Conservation (phyloP, 2,797 vertebrate genomes). For the Spheniscus humboldti region DNA sequence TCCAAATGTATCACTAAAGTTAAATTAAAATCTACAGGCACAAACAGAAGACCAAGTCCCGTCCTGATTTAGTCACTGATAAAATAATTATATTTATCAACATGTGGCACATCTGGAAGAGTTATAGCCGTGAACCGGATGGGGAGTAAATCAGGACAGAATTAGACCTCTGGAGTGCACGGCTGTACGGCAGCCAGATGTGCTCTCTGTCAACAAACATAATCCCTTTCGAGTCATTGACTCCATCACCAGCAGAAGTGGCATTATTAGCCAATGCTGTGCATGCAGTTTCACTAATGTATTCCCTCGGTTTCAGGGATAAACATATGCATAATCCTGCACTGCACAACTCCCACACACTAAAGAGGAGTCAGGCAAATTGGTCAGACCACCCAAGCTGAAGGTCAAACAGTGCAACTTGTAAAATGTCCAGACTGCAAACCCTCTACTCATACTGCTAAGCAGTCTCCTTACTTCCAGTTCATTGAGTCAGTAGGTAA, state of each 20-base stretch:
- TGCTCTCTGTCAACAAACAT: constrained; percentile 28
- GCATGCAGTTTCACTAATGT: background rate
- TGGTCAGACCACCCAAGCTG: constrained; percentile 14
- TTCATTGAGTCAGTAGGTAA: background rate
- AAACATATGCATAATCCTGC: background rate
- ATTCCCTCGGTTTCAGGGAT: background rate
- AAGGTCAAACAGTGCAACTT: background rate
- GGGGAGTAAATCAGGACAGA: background rate
- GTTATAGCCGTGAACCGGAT: background rate
- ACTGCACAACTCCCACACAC: background rate
- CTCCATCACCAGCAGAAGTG: background rate
- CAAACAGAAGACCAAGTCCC: background rate
- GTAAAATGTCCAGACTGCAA: background rate
- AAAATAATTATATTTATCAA: background rate
- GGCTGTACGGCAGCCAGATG: constrained; percentile 25
- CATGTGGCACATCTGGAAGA: background rate
- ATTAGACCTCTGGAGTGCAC: background rate
- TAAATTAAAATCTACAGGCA: background rate
- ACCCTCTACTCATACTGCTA: background rate
- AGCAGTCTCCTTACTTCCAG: background rate
- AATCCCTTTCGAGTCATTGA: background rate
- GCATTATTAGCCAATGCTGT: background rate
- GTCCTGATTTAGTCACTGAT: background rate
- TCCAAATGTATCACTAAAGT: background rate
- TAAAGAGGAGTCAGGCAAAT: background rate